Evolutionary conservation across 1,140 invertebrate species (phyloP).

Genomic region (Metaphire vulgaris): DNA sequence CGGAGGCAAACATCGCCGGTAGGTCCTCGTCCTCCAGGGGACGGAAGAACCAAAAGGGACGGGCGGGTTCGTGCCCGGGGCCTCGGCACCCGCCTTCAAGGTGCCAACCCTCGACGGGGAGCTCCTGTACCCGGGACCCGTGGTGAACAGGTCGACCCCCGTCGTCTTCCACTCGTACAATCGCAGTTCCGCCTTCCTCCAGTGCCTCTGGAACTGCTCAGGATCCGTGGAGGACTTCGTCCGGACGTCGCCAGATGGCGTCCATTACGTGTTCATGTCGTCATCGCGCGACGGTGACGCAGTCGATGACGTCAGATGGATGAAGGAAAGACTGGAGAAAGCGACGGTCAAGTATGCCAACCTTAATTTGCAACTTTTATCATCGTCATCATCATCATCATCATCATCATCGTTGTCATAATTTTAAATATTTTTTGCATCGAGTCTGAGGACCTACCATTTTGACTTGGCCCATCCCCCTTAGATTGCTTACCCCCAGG

Average conservation of each 20-base stretch:
- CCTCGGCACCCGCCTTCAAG: constrained; percentile 30
- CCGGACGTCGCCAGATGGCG: not conserved
- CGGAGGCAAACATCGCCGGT: too few species aligned
- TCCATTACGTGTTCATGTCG: constrained; percentile 35
- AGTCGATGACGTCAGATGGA: constrained; percentile 31
- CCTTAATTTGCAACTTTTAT: too few species aligned
- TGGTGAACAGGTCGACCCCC: constrained; percentile 23
- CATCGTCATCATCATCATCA: too few species aligned
- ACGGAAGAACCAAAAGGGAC: too few species aligned
- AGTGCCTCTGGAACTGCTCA: constrained; percentile 35
- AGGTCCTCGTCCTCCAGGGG: too few species aligned
- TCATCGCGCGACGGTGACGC: constrained; percentile 28
- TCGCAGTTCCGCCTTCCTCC: constrained; percentile 34
- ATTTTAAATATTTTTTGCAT: too few species aligned
- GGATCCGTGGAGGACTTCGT: constrained; percentile 30
- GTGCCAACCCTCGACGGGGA: constrained; percentile 31
- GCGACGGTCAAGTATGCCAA: not conserved
- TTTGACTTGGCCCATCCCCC: too few species aligned
- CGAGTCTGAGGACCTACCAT: too few species aligned
- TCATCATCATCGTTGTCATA: too few species aligned
- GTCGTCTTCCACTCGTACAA: constrained; percentile 35
- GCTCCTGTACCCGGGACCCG: constrained; percentile 29
- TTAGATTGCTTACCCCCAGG: too few species aligned
- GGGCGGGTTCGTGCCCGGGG: constrained; percentile 28
- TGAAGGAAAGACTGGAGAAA: constrained; percentile 30